Base-by-base conservation (phyloP, 2,888 invertebrate species). In the Athetis lepigone region DNA sequence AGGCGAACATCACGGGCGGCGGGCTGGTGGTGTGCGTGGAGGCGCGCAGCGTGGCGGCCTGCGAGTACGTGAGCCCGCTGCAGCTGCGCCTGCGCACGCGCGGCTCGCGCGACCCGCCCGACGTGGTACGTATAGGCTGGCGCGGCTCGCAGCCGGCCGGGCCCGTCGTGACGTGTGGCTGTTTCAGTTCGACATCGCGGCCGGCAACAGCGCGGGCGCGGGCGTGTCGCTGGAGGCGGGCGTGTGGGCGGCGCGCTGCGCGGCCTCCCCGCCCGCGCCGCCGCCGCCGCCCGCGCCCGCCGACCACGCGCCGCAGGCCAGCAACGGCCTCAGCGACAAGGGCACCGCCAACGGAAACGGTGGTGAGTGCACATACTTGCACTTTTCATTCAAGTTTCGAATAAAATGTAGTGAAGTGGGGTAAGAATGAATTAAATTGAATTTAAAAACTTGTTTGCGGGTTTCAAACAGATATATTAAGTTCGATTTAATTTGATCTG, bases 1-100 rank as follows among this genome's bases (percentile, higher is more conserved):
- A 89, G 68, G 90, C 88, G 55, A 87, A 90, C 86, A 81, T 88
- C 67, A 86, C 89, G 56, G 91, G 90, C 65, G 90, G 89, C 79
- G 89, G 86, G 75, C 87, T 94, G 80, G 87, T 94, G 82, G 85
- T 94, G 85, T 85, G 83, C 63, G 93, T 94, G 84, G 92, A 92
- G 87, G 92, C 93, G 80, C 79, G 82, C 63, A 71, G 79, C 61
- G 89, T 83, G 75, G 69, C 91, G 63, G 66, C 90, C 57, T 92
- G 92, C 69, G 90, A 88, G 85, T 85, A 82, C 90, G 85, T 88
- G 65, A 75, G 80, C 60, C 92, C 93, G 76, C 83, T 87, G 84
- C 92, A 92, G 75, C 85, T 92, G 85, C 86, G 88, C 2, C 87
- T 92, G 82, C 81, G 87, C 76, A 76, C 87, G 73, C 87, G 90